A percentile compares a stretch with the other conserved stretches of the same genome.
Conservation (phyloP, 2,797 vertebrate genomes). For the Silurus lanzhouensis region DNA sequence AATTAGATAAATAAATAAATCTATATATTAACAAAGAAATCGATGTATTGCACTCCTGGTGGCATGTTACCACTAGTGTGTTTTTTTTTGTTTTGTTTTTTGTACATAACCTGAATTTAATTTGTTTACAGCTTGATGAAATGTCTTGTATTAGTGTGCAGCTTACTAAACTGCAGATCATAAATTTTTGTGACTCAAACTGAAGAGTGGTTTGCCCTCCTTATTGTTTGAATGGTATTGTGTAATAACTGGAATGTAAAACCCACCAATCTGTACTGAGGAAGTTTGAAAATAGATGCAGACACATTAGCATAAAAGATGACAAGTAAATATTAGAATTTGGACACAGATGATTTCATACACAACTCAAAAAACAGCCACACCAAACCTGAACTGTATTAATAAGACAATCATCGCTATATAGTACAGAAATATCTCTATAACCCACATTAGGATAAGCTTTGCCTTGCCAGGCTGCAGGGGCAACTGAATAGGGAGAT, state of each 20-base stretch:
- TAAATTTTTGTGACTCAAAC: slow-evolving; percentile 62
- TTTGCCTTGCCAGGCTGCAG: slow-evolving; percentile 41
- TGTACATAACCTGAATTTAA: slow-evolving; percentile 78
- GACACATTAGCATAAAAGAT: background rate
- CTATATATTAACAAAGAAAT: slow-evolving; percentile 34
- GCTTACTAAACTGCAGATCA: slow-evolving; percentile 74
- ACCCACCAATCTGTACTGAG: background rate
- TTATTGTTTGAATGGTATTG: slow-evolving; percentile 31
- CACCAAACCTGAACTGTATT: slow-evolving; percentile 34
- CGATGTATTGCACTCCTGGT: slow-evolving; percentile 62
- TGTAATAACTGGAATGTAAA: background rate
- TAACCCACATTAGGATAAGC: slow-evolving; percentile 44
- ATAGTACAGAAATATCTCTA: slow-evolving; percentile 46
- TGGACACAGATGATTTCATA: background rate
- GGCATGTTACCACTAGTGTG: slow-evolving; percentile 68
- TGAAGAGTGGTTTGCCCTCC: slow-evolving; percentile 27
- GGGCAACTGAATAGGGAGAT: slow-evolving; percentile 51
- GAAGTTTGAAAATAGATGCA: background rate
- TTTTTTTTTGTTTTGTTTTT: slow-evolving; percentile 79
- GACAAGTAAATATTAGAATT: background rate
- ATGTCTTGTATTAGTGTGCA: slow-evolving; percentile 79
- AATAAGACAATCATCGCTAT: slow-evolving; percentile 42
- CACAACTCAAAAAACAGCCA: background rate
- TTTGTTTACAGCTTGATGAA: slow-evolving; percentile 72
- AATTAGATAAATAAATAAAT: slow-evolving; percentile 38